Conservation (phyloP, 2,797 vertebrate genomes). For the Petrocephalus sullivani region DNA sequence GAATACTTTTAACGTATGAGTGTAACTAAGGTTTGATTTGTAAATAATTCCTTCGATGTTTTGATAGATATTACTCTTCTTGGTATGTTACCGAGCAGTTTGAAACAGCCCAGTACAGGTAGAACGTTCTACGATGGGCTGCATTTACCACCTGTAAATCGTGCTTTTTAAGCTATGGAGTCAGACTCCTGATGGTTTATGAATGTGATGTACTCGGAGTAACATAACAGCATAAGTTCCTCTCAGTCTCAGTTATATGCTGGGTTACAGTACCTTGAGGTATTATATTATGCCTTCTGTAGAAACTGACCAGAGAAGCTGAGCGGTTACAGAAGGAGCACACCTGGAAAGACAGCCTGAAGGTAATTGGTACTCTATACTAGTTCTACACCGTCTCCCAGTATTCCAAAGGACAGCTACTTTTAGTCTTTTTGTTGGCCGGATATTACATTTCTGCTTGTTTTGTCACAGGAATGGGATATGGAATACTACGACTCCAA, state of each 20-base stretch:
- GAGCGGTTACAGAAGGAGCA: slow-evolving; percentile 91
- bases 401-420: background rate
- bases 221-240: background rate
- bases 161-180: background rate
- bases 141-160: background rate
- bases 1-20: background rate
- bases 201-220: background rate
- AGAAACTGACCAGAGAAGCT: slow-evolving; percentile 85
- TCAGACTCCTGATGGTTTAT: background rate
- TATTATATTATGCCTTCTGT: slow-evolving; percentile 3
- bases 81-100: background rate
- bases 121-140: background rate
- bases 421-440: background rate
- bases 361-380: slow-evolving; percentile 64
- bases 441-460: background rate
- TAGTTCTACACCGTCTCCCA: background rate
- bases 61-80: background rate
- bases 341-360: slow-evolving; percentile 90
- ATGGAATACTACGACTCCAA: slow-evolving; percentile 96
- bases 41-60: background rate
- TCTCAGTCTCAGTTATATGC: background rate
- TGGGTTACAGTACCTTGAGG: background rate
- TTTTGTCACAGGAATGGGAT: slow-evolving; percentile 77
- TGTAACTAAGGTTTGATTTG: background rate
- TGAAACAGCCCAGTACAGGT: background rate